These are phyloP conservation scores for Chlorodrepanis virens DNA, from an alignment of 2,113 vertebrate species.

Conservation along the genomic window DNA sequence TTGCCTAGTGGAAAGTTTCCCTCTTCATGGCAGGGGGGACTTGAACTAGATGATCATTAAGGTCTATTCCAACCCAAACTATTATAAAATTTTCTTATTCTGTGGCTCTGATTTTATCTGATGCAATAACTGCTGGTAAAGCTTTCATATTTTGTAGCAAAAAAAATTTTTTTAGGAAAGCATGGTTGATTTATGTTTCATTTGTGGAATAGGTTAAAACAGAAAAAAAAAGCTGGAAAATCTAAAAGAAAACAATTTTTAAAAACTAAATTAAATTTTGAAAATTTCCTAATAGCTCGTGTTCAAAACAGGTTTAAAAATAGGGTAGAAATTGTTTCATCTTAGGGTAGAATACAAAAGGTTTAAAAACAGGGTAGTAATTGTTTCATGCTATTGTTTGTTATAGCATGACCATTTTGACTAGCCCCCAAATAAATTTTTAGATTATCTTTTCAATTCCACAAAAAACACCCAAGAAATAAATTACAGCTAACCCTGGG, in stretches of 20 bases:
- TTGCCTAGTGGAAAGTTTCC: not conserved
- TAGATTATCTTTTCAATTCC: not conserved
- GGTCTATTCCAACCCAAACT: not conserved
- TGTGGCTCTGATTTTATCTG: not conserved
- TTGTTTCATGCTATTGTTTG: not conserved
- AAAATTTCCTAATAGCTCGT: not conserved
- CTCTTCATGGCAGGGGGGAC: fast-evolving
- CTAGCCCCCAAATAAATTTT: not conserved
- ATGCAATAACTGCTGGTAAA: not conserved
- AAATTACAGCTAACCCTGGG: not conserved
- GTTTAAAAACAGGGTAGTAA: not conserved
- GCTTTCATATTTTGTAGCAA: not conserved
- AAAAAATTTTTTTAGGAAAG: not conserved
- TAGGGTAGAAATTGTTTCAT: not conserved
- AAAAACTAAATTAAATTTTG: not conserved
- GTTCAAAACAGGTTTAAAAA: not conserved
- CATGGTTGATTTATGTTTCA: not conserved
- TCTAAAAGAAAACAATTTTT: not conserved
- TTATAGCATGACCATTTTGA: not conserved
- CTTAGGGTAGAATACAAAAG: no score
- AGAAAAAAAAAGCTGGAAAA: not conserved
- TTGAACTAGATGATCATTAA: not conserved
- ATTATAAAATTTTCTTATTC: not conserved
- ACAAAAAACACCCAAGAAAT: not conserved
- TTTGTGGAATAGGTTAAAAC: not conserved